Percentiles rank a stretch among this genome's conserved stretches.
phyloP scores from a whole-genome alignment of 2,113 vertebrate species.

The Melierax canorus region DNA sequence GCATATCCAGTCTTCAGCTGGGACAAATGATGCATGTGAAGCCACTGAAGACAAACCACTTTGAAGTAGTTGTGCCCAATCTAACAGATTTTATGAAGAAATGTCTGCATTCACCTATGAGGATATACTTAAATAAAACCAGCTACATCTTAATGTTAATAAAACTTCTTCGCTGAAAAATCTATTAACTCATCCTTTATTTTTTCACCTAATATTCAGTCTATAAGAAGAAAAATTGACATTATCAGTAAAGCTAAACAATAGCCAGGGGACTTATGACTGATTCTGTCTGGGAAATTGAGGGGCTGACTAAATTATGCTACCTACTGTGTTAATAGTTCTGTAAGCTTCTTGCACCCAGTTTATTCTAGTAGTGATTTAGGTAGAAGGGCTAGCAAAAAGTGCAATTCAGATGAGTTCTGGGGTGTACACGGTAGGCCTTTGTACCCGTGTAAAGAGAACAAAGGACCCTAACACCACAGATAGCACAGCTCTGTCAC shows the following conservation, averaged over 20 bases:
- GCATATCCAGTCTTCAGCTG: neutral
- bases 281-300: neutral
- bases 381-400: neutral
- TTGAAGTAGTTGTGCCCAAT: neutral
- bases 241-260: neutral
- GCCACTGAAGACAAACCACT: neutral
- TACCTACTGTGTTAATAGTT: neutral
- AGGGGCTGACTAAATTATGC: neutral
- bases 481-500: neutral
- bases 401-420: neutral
- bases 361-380: neutral
- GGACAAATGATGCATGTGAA: neutral
- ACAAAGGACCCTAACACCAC: neutral
- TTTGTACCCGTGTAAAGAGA: neutral
- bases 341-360: neutral
- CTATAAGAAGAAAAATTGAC: neutral
- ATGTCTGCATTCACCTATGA: neutral
- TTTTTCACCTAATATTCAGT: neutral
- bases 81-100: neutral
- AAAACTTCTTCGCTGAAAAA: neutral
- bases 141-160: neutral
- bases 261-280: neutral
- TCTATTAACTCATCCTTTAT: neutral
- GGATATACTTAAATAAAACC: neutral
- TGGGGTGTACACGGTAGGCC: neutral